These are phyloP conservation scores for Halocynthia roretzi DNA, from an alignment of 23 tunicate species.

Conservation along the genomic window DNA sequence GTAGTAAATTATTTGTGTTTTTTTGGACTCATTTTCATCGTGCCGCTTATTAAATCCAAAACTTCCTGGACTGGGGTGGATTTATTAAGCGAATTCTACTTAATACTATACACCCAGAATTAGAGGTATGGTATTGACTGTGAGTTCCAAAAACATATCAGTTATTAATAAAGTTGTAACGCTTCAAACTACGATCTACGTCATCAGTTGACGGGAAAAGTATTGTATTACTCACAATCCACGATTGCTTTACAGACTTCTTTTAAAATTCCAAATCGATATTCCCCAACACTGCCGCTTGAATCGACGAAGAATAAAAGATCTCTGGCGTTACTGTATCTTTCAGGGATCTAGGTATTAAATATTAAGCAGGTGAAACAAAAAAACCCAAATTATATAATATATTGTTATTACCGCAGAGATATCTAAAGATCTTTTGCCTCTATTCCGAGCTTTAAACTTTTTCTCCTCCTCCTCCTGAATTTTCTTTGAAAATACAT, in stretches of 20 bases:
- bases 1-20: no score
- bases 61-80: no score
- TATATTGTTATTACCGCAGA: neutral
- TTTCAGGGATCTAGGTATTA: neutral
- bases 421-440: neutral
- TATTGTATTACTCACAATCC: neutral
- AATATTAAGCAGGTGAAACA: neutral
- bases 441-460: neutral
- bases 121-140: no score
- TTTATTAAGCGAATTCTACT: no score
- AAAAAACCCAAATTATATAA: no score
- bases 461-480: neutral
- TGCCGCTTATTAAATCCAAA: no score
- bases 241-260: slow-evolving; percentile 25
- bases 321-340: slow-evolving; percentile 1
- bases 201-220: neutral
- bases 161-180: no score
- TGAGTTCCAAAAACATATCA: no score
- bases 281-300: slow-evolving; percentile 12
- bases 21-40: no score
- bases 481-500: neutral
- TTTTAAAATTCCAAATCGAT: neutral
- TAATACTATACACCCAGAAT: no score
- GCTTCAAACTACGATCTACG: no score
- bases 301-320: slow-evolving; percentile 17